These are phyloP conservation scores for mouse (Mus musculus) DNA, from an alignment of 2,113 vertebrate genomes.

Conservation along the genomic window DNA sequence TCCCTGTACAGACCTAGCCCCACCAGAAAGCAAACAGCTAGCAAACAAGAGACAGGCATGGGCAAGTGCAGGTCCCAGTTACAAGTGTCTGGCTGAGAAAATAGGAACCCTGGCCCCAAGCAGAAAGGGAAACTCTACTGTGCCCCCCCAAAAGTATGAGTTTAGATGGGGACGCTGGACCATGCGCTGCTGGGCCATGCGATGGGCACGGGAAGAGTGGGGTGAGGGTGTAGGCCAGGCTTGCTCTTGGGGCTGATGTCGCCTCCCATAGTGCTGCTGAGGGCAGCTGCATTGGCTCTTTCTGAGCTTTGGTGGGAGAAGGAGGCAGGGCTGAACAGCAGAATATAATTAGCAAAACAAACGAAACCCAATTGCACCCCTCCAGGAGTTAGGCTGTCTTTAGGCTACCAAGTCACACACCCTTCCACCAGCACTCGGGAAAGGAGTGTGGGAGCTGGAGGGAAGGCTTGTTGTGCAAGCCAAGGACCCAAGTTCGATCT, in stretches of 20 bases:
- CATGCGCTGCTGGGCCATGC: not conserved
- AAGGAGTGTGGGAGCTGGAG: not conserved
- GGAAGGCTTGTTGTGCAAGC: not conserved
- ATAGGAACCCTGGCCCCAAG: not conserved
- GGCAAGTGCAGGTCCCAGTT: not conserved
- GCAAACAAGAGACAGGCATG: not conserved
- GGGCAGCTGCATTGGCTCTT: not conserved
- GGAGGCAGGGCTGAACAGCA: not conserved
- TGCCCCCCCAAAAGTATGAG: not conserved
- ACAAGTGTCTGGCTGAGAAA: too few species aligned
- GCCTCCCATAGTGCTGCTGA: not conserved
- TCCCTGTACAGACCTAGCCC: not conserved
- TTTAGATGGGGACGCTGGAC: not conserved
- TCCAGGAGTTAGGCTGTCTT: not conserved
- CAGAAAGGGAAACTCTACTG: not conserved
- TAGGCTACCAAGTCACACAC: not conserved
- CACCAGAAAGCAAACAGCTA: not conserved
- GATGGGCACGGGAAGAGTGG: rapidly evolving
- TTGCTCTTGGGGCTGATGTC: not conserved
- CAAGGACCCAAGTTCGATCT: too few species aligned
- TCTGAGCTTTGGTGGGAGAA: not conserved
- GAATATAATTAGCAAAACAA: slow-evolving; percentile 1
- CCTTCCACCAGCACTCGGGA: not conserved
- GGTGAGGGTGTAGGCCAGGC: not conserved
- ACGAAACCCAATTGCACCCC: not conserved